Evolutionary conservation across 2,113 vertebrate species (phyloP).

Genomic region (Alaudala cheleensis): DNA sequence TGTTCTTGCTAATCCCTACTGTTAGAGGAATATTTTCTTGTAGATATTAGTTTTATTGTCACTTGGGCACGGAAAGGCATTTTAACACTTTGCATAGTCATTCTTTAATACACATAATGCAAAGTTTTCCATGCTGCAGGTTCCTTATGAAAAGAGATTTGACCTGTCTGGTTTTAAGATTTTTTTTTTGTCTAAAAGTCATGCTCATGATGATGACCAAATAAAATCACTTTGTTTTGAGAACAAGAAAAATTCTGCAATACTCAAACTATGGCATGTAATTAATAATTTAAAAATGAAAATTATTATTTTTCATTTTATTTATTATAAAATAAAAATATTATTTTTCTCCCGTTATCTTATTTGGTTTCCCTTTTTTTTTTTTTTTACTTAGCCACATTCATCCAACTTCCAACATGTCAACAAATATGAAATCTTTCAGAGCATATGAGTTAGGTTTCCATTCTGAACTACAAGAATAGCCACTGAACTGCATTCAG

Average conservation of each 20-base stretch:
- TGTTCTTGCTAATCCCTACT: not conserved
- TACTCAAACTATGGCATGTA: not conserved
- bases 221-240: not conserved
- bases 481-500: not conserved
- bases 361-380: not conserved
- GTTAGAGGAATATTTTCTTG: not conserved
- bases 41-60: not conserved
- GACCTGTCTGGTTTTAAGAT: not conserved
- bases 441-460: not conserved
- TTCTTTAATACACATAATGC: not conserved
- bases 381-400: not conserved
- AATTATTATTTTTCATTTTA: not conserved
- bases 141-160: not conserved
- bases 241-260: not conserved
- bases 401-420: not conserved
- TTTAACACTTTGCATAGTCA: not conserved
- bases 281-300: not conserved
- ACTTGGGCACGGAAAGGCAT: not conserved
- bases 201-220: not conserved
- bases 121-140: not conserved
- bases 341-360: not conserved
- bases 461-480: not conserved
- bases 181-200: not conserved
- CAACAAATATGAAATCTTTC: not conserved
- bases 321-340: no score